Conservation (phyloP, 30 jellyfish, hydroid and myxozoan genomes). For the Sanderia malayensis region DNA sequence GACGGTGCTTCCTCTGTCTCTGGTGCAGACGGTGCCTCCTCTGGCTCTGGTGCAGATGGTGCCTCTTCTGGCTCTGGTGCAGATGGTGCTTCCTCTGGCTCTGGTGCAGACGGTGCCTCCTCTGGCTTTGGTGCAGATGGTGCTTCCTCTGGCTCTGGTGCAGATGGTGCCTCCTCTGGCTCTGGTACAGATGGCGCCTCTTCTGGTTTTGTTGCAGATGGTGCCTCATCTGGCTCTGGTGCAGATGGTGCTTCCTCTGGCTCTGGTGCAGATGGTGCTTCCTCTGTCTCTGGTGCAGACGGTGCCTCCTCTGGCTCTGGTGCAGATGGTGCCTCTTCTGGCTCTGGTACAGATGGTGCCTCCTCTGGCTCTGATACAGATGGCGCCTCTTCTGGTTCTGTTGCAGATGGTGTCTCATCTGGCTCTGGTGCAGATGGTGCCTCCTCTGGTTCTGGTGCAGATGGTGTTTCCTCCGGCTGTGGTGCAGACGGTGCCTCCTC, state of each 20-base stretch:
- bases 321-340: background rate
- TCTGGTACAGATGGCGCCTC: background rate
- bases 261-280: background rate
- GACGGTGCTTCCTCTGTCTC: background rate
- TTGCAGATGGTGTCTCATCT: background rate
- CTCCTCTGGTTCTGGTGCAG: constrained; percentile 2
- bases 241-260: background rate
- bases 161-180: background rate
- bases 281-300: background rate
- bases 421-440: too few relatives aligned
- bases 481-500: background rate
- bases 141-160: background rate
- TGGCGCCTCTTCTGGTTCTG: constrained; percentile 8
- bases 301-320: constrained; percentile 4
- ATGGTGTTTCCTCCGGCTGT: background rate
- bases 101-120: background rate
- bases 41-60: background rate
- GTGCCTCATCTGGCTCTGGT: background rate
- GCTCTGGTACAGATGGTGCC: background rate
- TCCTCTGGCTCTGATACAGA: background rate
- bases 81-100: background rate
- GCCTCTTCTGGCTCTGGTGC: background rate
- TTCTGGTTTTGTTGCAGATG: constrained; percentile 16
- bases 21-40: background rate
- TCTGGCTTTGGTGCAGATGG: background rate